These are phyloP conservation scores for Rhombomys opimus DNA, from an alignment of 2,113 vertebrate genomes.

Conservation along the genomic window DNA sequence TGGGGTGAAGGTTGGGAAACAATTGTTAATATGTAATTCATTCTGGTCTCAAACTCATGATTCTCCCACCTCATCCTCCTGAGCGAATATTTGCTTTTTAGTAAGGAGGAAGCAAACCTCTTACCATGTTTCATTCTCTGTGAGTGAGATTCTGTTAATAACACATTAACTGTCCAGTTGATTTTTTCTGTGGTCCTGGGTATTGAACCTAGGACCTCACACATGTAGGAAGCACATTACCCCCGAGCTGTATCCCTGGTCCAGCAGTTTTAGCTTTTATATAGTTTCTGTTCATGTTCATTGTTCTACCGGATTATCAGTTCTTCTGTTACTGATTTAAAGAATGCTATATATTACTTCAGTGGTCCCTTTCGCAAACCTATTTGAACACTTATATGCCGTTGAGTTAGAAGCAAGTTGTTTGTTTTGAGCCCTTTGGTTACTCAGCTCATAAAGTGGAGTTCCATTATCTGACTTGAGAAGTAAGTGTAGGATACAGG, in stretches of 20 bases:
- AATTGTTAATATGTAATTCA: neutral
- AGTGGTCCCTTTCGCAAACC: neutral
- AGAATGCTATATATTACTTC: neutral
- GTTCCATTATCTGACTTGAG: neutral
- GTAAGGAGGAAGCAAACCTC: neutral
- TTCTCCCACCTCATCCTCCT: neutral
- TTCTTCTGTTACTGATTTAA: constrained; percentile 11
- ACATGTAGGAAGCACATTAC: neutral
- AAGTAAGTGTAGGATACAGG: neutral
- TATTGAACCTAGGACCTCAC: neutral
- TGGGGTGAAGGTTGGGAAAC: neutral
- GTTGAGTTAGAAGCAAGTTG: constrained; percentile 5
- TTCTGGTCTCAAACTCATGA: neutral
- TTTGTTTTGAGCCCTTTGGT: neutral
- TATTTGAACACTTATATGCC: neutral
- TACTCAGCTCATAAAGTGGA: neutral
- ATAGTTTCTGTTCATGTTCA: neutral
- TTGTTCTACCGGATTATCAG: neutral
- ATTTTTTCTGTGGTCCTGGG: neutral
- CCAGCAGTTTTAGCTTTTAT: neutral
- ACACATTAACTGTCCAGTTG: neutral
- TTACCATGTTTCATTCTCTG: neutral
- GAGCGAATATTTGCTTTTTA: neutral
- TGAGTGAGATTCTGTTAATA: neutral
- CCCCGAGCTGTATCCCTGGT: neutral